Evolutionary conservation across 2,797 vertebrate species (phyloP), one percentile per base, ranked within the genome.

Genomic region (Phoeniculus purpureus): DNA sequence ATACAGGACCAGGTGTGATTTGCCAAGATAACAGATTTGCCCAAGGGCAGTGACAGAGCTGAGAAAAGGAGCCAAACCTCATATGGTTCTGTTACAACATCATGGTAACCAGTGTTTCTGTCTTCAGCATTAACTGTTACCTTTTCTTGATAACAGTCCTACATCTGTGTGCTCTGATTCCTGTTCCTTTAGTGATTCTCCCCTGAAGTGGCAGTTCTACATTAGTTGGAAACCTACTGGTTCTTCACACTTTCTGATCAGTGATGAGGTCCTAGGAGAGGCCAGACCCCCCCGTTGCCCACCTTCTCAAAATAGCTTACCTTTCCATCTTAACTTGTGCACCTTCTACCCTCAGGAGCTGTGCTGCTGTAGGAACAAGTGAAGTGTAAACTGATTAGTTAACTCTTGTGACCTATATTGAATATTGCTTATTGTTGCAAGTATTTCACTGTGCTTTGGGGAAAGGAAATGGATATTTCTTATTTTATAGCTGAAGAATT

Each of bases 391-490:
- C 58, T 68, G 81, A 68, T 80, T 29, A 80, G 76, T 78, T 91
- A 34, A 85, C 70, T 43, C 48, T 83, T 62, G 73, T 80, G 88
- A 76, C 78, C 81, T 78, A 3, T 90, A 71, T 37, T 81, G 87
- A 85, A 47, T 2, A 2, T 37, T 70, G 55, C 79, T 83, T 74
- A 66, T 87, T 89, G 37, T 70, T 80, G 68, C 29, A 62, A 72
- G 26, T 90, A 52, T 90, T 90, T 83, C n/a, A 56, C 55, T 78
- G 1, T 47, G 62, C 91, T 76, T 87, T 31, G 47, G 73, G 70
- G 81, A 87, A 66, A 89, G 71, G 59, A 75, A 77, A 59, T 52
- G 45, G 64, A 18, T 68, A 5, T 62, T 78, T 94, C 78, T 55
- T 84, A 6, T 52, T 91, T 93, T 91, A 56, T 73, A 52, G 20